phyloP scores from a whole-genome alignment of 2,888 invertebrate genomes.

The Drosophila lacicola region DNA sequence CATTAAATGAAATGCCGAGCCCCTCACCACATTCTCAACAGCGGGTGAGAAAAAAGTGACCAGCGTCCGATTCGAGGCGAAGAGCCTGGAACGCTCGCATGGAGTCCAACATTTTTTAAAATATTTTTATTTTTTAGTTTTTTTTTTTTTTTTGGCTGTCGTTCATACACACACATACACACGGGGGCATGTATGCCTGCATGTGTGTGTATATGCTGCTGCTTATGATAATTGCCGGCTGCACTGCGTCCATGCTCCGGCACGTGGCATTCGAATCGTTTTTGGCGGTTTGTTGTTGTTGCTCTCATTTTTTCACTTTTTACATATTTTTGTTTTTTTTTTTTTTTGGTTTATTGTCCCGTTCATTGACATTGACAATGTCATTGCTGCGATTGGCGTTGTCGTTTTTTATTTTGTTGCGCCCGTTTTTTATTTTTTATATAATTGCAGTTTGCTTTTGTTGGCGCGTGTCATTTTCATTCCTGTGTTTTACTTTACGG shows the following conservation, averaged over 20 bases:
- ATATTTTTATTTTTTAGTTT: constrained; percentile 64
- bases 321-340: constrained; percentile 9
- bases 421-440: constrained; percentile 50
- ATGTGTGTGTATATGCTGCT: constrained; percentile 56
- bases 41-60: constrained; percentile 43
- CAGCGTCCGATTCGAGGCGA: constrained; percentile 32
- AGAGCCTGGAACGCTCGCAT: constrained; percentile 20
- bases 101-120: constrained; percentile 38
- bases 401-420: constrained; percentile 52
- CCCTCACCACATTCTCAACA: constrained; percentile 18
- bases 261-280: constrained; percentile 63
- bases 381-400: constrained; percentile 72
- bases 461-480: constrained; percentile 64
- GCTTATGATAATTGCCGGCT: constrained; percentile 80
- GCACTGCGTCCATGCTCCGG: constrained; percentile 59
- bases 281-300: constrained; percentile 50
- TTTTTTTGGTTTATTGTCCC: constrained; percentile 53
- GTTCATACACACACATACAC: constrained; percentile 27
- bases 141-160: constrained; percentile 67
- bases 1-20: constrained; percentile 78
- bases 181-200: not conserved
- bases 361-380: constrained; percentile 82
- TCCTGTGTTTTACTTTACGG: constrained; percentile 33
- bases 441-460: constrained; percentile 75
- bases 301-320: constrained; percentile 24